Evolutionary conservation across 1,140 invertebrate species (phyloP), one percentile per base, ranked within the genome.

Genomic region (Microplitis mediator): DNA sequence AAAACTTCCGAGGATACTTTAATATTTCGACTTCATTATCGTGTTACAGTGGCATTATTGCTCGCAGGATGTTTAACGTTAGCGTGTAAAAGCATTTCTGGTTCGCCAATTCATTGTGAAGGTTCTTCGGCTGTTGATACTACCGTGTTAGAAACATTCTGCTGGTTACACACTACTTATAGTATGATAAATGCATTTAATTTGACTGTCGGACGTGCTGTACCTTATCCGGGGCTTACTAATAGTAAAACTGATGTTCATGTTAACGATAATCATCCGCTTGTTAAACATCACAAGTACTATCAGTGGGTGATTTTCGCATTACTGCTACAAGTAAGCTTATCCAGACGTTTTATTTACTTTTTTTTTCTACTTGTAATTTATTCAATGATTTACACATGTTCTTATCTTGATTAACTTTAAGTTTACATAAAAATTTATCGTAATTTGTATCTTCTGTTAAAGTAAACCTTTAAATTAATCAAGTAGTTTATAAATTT

Each of bases 121-220:
- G 86, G 89, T 65, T 84, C 85, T 68, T 89, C 89, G 61, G 89
- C 91, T 63, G 88, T 92, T 36, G 89, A 91, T 74, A 88, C 89
- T 75, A 88, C 88, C 66, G 90, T 92, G 8, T 87, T 92, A 56
- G 91, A 93, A 83, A 92, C 91, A 13, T 93, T 91, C 82, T 93
- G 93, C 85, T 94, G 92, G 92, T 90, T 93, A 45, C 90, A 92
- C 71, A 91, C 91, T 32, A 93, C 91, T 2, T 93, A 92, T 84
- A 90, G 89, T 39, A 88, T 91, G 77, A 88, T 89, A 50, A 87
- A 87, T 73, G 88, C 89, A 1, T 89, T 89, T 74, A 88, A 86
- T 60, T 81, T 85, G 80, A 87, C 82, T 39, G 73, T 89, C 16
- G 88, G 88, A 4, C 80, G 84, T 36, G 88, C 89, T 14, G 88